Base-by-base conservation (phyloP, 2,888 invertebrate genomes). In the Protonemura montana region DNA sequence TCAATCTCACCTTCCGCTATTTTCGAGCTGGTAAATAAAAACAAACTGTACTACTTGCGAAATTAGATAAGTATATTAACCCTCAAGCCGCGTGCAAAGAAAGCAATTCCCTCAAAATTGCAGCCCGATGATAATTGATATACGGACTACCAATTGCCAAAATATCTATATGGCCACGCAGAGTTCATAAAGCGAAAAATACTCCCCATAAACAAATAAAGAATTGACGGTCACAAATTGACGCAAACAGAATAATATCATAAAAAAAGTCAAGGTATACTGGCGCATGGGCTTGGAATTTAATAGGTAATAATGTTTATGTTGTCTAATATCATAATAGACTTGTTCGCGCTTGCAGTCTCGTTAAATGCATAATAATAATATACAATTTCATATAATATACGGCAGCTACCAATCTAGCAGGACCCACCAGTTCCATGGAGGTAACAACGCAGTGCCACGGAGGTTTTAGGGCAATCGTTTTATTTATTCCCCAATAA, bases 401-500 rank as follows among this genome's bases (percentile, higher is more conserved):
- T 59, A 59, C 6, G n/a, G n/a, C n/a, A n/a, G n/a, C n/a, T n/a
- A n/a, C n/a, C n/a, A n/a, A n/a, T n/a, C n/a, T n/a, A n/a, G n/a
- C n/a, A n/a, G n/a, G n/a, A n/a, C n/a, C 35, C 35, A 10, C 5
- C 10, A 35, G 35, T 35, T 35, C 35, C 35, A 35, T 10, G 35
- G 35, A 3, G 35, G n/a, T n/a, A n/a, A n/a, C n/a, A n/a, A n/a
- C n/a, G n/a, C n/a, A n/a, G 26, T 78, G 27, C 78, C 26, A 13
- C 10, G 78, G 27, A 27, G 5, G 27, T 78, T 78, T 78, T 78
- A 13, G 78, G 76, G 5, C 78, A 59, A 13, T 21, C 78, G 26
- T 26, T 78, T 78, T 78, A 78, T 82, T 82, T 82, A 82, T 82
- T 82, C 82, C 35, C 35, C 26, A 82, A 82, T 82, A 82, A 82